phyloP scores from a whole-genome alignment of 2,797 vertebrate species.

The Amazona finschi region DNA sequence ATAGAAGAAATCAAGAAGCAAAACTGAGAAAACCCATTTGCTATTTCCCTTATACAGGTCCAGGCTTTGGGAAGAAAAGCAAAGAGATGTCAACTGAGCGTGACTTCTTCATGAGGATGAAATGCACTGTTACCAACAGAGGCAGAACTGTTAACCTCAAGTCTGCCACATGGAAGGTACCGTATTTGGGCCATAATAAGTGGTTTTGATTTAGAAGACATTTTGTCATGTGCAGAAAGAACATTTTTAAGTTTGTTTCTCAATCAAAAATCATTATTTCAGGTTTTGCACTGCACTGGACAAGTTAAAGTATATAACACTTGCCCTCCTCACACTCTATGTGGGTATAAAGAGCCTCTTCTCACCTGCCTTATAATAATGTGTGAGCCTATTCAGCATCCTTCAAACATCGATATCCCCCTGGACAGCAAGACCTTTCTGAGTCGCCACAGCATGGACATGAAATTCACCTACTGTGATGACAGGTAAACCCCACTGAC shows the following conservation, averaged over 20 bases:
- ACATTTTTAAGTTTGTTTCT: neutral
- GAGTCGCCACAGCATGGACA: constrained; percentile 98
- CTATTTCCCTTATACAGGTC: constrained; percentile 65
- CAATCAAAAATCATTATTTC: constrained; percentile 6
- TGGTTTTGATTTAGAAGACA: neutral
- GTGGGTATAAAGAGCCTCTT: constrained; percentile 90
- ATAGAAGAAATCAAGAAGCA: neutral
- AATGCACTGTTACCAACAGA: constrained; percentile 96
- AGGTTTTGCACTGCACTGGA: constrained; percentile 97
- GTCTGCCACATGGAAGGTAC: constrained; percentile 98
- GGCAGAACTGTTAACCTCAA: constrained; percentile 98
- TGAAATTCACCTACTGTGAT: constrained; percentile 98
- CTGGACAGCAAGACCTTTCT: constrained; percentile 96
- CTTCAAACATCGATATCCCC: constrained; percentile 93
- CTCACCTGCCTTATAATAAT: constrained; percentile 93
- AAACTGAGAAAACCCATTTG: neutral
- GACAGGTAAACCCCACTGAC: constrained; percentile 80
- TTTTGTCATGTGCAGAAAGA: neutral
- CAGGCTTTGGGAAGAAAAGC: constrained; percentile 86
- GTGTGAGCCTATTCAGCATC: constrained; percentile 94
- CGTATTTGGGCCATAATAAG: neutral
- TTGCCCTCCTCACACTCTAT: constrained; percentile 80
- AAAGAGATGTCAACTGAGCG: constrained; percentile 90
- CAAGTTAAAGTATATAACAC: constrained; percentile 89
- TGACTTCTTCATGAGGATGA: constrained; percentile 99